Base-by-base conservation (phyloP, 2,113 vertebrate species). In the Brachionichthys hirsutus region DNA sequence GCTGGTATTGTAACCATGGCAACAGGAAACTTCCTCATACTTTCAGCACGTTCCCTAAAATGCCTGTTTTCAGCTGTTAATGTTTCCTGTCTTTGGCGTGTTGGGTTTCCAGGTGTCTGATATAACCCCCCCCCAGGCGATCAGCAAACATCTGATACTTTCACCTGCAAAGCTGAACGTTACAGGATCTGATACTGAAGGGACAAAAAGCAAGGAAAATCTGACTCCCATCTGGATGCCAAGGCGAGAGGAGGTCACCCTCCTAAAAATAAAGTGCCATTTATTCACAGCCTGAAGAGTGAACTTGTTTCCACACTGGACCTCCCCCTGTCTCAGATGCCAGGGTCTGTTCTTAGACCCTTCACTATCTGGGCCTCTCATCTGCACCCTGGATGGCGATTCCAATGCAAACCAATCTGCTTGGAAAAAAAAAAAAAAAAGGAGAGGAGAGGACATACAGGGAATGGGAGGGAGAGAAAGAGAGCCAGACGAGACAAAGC, bases 401-500 rank as follows among this genome's bases (percentile, higher is more conserved):
- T 77, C 54, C 43, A 63, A 42, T 71, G 77, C 85, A 52, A 78
- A 61, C 63, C 65, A 82, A 90, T 85, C 85, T 89, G 89, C 72
- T 82, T 57, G 20, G 74, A 83, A 88, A 80, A 77, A 71, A 72
- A 72, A 56, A 67, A 74, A 67, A 65, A 77, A 22, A n/a, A n/a
- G n/a, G n/a, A n/a, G n/a, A 54, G 42, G 15, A 50, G 52, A 70
- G 45, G 62, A 78, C 75, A 64, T 64, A 70, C 44, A 65, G 64
- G 73, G 67, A 74, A 71, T 30, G 40, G 45, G 74, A 73, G 78
- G 55, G 57, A 64, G 65, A 78, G 62, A 77, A 78, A 77, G 68
- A 65, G 75, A 80, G 76, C 22, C 78, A 71, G 64, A 76, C 59
- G 79, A 80, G 87, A 91, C 87, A 89, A 90, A 90, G 86, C 81